Evolutionary conservation across 2,797 vertebrate species (phyloP).

Genomic region (Dendrocincla fuliginosa): DNA sequence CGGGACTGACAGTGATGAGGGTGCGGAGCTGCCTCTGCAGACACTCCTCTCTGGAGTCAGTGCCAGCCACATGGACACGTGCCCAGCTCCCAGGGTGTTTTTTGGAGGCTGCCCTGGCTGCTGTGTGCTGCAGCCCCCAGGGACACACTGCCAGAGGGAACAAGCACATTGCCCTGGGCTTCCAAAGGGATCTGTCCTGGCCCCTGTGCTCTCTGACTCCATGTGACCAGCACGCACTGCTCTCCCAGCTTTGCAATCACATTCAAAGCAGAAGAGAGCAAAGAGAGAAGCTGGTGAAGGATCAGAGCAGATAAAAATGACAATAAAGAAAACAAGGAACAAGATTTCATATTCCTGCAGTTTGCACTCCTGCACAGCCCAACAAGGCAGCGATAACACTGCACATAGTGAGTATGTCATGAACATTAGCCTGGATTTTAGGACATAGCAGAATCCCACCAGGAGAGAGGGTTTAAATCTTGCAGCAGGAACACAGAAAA

Average conservation of each 20-base stretch:
- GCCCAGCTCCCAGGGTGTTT: neutral
- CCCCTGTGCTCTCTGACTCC: neutral
- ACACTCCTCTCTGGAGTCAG: neutral
- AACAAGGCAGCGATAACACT: neutral
- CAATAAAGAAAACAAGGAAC: neutral
- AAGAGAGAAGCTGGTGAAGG: neutral
- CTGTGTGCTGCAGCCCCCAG: neutral
- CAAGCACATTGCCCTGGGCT: neutral
- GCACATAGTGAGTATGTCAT: neutral
- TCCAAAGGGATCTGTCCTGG: neutral
- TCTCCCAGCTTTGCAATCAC: neutral
- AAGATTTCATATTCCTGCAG: neutral
- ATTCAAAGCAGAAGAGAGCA: neutral
- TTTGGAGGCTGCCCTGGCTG: neutral
- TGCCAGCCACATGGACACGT: fast-evolving
- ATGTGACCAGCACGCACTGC: neutral
- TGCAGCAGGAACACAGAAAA: neutral
- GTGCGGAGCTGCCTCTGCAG: neutral
- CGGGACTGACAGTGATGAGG: fast-evolving
- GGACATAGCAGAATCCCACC: neutral
- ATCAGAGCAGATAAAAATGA: neutral
- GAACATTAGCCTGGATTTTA: neutral
- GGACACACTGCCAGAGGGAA: neutral
- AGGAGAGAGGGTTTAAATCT: conserved; percentile 9
- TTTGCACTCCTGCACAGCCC: neutral